Evolutionary conservation across 2,113 vertebrate species (phyloP).

Genomic region (Zeus faber): DNA sequence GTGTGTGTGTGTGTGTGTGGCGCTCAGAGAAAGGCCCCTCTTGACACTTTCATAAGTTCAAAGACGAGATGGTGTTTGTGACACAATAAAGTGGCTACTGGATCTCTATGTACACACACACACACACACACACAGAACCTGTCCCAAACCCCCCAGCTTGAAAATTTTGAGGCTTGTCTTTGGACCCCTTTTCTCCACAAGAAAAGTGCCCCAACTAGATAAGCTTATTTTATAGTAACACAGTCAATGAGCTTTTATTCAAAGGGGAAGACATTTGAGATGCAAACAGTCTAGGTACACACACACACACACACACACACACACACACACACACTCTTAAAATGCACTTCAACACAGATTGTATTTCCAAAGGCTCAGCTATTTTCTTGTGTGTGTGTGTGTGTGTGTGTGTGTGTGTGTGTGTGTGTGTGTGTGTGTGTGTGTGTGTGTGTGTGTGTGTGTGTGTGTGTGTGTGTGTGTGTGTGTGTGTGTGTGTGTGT

Average conservation of each 20-base stretch:
- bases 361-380: neutral
- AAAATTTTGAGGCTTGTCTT: conserved; percentile 62
- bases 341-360: neutral
- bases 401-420: neutral
- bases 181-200: conserved; percentile 42
- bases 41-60: conserved; percentile 52
- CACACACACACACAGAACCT: conserved; percentile 2
- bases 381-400: neutral
- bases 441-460: too few species aligned
- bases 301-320: neutral
- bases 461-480: too few species aligned
- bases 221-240: conserved; percentile 34
- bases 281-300: neutral
- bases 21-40: conserved; percentile 21
- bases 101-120: conserved; percentile 27
- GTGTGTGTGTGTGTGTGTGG: conserved; percentile 1
- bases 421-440: too few species aligned
- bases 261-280: conserved; percentile 48
- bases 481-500: neutral
- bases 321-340: conserved; percentile 2
- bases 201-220: conserved; percentile 41
- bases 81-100: conserved; percentile 44
- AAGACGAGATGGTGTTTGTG: conserved; percentile 44
- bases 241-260: conserved; percentile 29
- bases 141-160: conserved; percentile 41